Evolutionary conservation across 2,888 invertebrate species (phyloP), one percentile per base, ranked within the genome.

Genomic region (Drosophila helvetica): DNA sequence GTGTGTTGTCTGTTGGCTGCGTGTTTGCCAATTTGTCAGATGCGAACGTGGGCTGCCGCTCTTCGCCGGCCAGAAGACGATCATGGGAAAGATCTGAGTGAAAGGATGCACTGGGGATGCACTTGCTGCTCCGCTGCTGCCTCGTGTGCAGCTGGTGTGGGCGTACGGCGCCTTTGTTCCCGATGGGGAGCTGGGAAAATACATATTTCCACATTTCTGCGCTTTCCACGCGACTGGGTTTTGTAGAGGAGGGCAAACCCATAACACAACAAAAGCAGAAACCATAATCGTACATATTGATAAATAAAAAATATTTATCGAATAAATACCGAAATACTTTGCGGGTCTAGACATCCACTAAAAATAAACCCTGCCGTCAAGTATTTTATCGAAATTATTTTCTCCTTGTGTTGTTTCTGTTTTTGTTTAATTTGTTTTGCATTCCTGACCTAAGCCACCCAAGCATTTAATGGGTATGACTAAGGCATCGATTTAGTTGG

Each of bases 21-120:
- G 68, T 87, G 83, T 82, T 88, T 86, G 88, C 88, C 83, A 84
- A 86, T 83, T 88, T 70, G 76, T 76, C 50, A 58, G 25, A 53
- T 47, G 22, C 18, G 30, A 42, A 71, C 74, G 74, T 71, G 77
- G 63, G 68, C 60, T 42, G 58, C 77, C 79, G 7, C 22, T 22
- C 22, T 5, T 22, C 22, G 22, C 22, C 22, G 3, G 30, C 10
- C 15, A 7, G 22, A 1, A 53, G 43, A 48, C 18, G 71, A 62
- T 70, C 62, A 55, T 71, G 76, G 68, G 77, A 76, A 76, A 76
- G 70, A 38, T 15, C 59, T 73, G 58, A 65, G 88, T 87, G 88
- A 82, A 87, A 82, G 82, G 82, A 82, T 85, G 82, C 45, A 63
- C 48, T 55, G 52, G 53, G 54, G 58, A 59, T 38, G 58, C 57